Evolutionary conservation across 2,113 vertebrate genomes (phyloP).

Genomic region (Panthera uncia): DNA sequence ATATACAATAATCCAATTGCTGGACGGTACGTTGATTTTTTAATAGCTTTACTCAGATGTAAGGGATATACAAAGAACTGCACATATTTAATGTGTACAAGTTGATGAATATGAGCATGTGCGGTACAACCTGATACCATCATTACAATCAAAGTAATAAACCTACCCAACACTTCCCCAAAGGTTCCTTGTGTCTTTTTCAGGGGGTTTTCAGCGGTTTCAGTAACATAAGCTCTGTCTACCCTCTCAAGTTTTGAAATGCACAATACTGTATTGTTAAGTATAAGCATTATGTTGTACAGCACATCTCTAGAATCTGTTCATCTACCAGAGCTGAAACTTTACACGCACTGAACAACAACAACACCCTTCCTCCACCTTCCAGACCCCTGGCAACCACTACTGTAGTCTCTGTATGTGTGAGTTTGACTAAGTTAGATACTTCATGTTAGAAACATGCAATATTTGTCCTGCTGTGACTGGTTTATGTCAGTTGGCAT

Average conservation of each 20-base stretch:
- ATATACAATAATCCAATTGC: not conserved
- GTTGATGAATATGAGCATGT: not conserved
- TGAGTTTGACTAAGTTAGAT: not conserved
- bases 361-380: not conserved
- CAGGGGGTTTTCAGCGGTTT: not conserved
- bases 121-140: not conserved
- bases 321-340: not conserved
- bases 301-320: not conserved
- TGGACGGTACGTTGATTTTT: not conserved
- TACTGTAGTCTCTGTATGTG: not conserved
- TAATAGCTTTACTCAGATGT: not conserved
- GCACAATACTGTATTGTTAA: not conserved
- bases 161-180: not conserved
- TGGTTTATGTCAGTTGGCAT: not conserved
- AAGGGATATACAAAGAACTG: not conserved
- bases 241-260: not conserved
- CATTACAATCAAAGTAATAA: not conserved
- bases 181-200: not conserved
- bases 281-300: not conserved
- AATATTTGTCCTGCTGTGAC: not conserved
- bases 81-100: not conserved
- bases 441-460: not conserved
- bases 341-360: not conserved
- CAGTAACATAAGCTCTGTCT: not conserved
- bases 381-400: not conserved